Conservation (phyloP, 2,113 vertebrate genomes). For the Aphyosemion australe region DNA sequence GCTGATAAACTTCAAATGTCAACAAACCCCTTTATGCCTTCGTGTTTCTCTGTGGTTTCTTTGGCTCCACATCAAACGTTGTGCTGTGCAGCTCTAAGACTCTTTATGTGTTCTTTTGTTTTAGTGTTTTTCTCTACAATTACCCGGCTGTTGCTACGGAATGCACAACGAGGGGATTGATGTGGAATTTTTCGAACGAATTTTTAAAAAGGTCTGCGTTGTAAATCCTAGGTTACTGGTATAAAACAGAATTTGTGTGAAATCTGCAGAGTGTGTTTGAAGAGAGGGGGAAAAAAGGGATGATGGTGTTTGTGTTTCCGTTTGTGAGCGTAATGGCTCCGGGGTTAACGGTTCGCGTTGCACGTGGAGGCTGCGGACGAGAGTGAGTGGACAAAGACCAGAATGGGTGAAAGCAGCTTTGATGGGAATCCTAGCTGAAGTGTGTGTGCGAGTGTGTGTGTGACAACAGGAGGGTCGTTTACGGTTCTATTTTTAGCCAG, state of each 20-base stretch:
- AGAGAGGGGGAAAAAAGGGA: not conserved
- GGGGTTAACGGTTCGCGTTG: slow-evolving; percentile 16
- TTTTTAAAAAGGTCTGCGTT: not conserved
- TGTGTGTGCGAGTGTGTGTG: slow-evolving; percentile 17
- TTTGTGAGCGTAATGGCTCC: not conserved
- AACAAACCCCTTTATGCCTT: slow-evolving; percentile 3
- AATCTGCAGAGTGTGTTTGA: not conserved
- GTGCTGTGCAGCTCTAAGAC: not conserved
- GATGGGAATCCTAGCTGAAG: slow-evolving; percentile 61
- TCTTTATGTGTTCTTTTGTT: not conserved
- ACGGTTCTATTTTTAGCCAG: slow-evolving; percentile 64
- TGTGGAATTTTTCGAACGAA: not conserved
- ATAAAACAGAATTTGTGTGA: not conserved
- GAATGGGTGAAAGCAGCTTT: slow-evolving; percentile 57
- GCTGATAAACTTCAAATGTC: slow-evolving; percentile 4
- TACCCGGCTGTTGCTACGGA: not conserved
- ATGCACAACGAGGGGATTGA: not conserved
- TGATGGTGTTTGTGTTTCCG: not conserved
- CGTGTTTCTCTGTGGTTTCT: not conserved
- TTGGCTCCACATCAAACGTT: slow-evolving; percentile 14
- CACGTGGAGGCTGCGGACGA: slow-evolving; percentile 29
- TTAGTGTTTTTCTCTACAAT: not conserved
- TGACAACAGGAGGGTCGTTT: slow-evolving; percentile 18
- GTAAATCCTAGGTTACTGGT: not conserved
- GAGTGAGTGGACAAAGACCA: slow-evolving; percentile 62